Evolutionary conservation across 2,797 vertebrate species (phyloP), one percentile per base, ranked within the genome.

Genomic region (Neoniphon sammara): DNA sequence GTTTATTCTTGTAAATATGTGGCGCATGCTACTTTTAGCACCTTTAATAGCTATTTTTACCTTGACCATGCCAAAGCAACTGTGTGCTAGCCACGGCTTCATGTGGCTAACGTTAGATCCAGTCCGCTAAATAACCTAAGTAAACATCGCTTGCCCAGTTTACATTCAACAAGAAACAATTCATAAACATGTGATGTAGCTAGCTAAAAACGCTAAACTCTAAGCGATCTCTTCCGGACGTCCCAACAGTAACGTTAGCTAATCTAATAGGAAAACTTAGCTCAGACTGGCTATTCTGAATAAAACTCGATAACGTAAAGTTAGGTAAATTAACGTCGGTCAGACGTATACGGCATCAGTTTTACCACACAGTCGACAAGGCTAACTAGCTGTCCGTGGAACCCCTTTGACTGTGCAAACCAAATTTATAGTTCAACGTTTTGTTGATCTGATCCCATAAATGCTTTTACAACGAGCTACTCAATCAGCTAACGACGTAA

Each of bases 401-500:
- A 47, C 46, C 46, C 18, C 18, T 18, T 47, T 47, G n/a, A n/a
- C 15, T 3, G 15, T 30, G 52, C 14, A 30, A 30, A 30, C 11
- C 15, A 27, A 14, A 15, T 11, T 23, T 9, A 30, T 18, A 30
- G 23, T 23, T 30, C 5, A 23, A 23, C 5, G 1, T 55, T 55
- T 17, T 25, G 30, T 30, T 5, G 17, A 15, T 7, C 5, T 17
- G 18, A 25, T n/a, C 0, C 6, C 10, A 60, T 5, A 8, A 23
- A 44, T 12, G 1, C 42, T 59, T 63, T 56, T 64, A 77, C 55
- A 50, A 14, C 27, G 53, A 67, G 74, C 59, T 69, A 69, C 77
- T 82, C 76, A 61, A 47, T 7, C 36, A 42, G 52, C 31, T 27
- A 36, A 23, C 62, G 17, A 14, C 73, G 81, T 81, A 77, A 68